Percentiles rank a stretch among this genome's conserved stretches.
These are phyloP conservation scores for Rhinichthys osculus DNA, from an alignment of 2,797 vertebrate species.

Conservation along the genomic window DNA sequence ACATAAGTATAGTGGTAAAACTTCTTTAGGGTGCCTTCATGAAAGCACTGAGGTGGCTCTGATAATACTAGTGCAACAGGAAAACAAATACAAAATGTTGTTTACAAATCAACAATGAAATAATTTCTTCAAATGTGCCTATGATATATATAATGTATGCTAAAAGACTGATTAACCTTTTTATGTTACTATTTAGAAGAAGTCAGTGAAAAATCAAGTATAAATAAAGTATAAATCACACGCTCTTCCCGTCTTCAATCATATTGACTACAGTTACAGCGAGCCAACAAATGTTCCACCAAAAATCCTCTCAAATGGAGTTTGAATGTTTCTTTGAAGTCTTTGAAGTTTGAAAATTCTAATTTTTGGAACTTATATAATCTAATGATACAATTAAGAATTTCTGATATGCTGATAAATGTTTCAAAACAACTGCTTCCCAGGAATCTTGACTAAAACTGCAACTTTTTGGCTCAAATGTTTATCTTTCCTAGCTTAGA, in stretches of 20 bases:
- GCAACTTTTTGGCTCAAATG: not conserved
- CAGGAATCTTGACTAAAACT: not conserved
- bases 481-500: not conserved
- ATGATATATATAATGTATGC: not conserved
- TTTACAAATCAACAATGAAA: not conserved
- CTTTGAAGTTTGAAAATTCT: not conserved
- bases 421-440: not conserved
- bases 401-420: not conserved
- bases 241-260: not conserved
- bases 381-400: not conserved
- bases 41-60: not conserved
- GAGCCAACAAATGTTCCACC: not conserved
- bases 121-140: not conserved
- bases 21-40: not conserved
- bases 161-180: not conserved
- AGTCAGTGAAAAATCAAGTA: not conserved
- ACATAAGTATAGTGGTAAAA: not conserved
- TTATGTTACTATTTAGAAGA: not conserved
- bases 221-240: not conserved
- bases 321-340: not conserved
- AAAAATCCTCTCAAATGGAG: not conserved
- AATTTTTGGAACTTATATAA: not conserved
- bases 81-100: not conserved
- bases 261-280: not conserved
- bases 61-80: not conserved